phyloP scores from a whole-genome alignment of 64 coral and sea anemone genomes.

The Dendronephthya gigantea region DNA sequence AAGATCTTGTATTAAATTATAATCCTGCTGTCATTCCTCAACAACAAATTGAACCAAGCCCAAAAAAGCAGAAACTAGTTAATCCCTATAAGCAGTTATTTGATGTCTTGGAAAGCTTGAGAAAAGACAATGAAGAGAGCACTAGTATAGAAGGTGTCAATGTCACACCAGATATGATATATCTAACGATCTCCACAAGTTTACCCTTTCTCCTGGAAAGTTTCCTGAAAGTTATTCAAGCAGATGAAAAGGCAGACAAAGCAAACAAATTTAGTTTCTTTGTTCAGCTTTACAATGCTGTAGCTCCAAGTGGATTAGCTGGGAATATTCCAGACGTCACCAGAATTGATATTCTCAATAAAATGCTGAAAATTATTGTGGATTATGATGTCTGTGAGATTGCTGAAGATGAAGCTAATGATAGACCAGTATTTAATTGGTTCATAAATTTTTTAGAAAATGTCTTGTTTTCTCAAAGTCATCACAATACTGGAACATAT shows the following conservation, averaged over 20 bases:
- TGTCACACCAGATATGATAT: background rate
- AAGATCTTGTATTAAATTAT: background rate
- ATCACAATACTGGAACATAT: background rate
- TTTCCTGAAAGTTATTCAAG: background rate
- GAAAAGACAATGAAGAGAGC: background rate
- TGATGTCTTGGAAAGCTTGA: background rate
- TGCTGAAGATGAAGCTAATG: background rate
- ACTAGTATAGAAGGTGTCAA: background rate
- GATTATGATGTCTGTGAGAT: constrained; percentile 1
- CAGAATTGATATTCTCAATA: background rate
- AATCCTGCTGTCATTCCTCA: background rate
- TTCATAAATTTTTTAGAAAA: background rate
- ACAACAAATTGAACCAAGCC: background rate
- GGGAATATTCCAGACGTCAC: background rate
- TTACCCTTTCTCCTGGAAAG: background rate
- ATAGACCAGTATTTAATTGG: background rate
- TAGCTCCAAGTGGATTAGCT: background rate
- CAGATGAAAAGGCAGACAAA: background rate
- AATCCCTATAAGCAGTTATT: background rate
- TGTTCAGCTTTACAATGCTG: background rate
- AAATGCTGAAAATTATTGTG: background rate
- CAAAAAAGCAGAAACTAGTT: background rate
- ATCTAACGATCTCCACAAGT: background rate
- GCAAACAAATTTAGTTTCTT: background rate
- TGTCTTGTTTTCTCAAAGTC: background rate